These are phyloP conservation scores for Adelges cooleyi DNA, from an alignment of 1,140 invertebrate genomes.

Conservation along the genomic window DNA sequence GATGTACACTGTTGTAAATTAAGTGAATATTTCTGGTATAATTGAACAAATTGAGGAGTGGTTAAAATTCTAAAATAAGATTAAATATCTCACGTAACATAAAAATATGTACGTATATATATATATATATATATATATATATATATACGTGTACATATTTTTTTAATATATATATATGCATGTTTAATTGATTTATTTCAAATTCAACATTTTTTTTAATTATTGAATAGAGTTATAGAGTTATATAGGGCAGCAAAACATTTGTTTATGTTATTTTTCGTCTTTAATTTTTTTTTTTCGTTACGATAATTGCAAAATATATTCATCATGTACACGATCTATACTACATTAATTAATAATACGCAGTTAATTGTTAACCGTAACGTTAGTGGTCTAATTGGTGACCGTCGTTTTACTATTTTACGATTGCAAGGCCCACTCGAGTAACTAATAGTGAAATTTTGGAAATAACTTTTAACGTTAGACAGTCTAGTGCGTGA, in stretches of 20 bases:
- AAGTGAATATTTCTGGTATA: no score
- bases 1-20: constrained; percentile 7
- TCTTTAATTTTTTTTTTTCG: no score
- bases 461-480: constrained; percentile 14
- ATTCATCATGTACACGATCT: neutral
- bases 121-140: neutral
- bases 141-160: neutral
- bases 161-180: no score
- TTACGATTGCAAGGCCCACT: neutral
- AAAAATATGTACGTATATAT: no score
- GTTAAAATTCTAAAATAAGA: constrained; percentile 7
- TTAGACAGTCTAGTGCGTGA: neutral
- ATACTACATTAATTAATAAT: neutral
- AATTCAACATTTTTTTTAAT: no score
- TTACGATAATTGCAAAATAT: constrained; percentile 3
- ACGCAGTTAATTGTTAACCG: neutral
- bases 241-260: no score
- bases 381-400: neutral
- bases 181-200: no score
- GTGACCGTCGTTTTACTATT: neutral
- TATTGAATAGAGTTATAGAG: no score
- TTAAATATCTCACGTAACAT: neutral
- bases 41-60: neutral
- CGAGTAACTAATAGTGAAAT: neutral
- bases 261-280: no score